These are phyloP conservation scores for Dendrolimus kikuchii DNA, from an alignment of 1,140 invertebrate species.

Conservation along the genomic window DNA sequence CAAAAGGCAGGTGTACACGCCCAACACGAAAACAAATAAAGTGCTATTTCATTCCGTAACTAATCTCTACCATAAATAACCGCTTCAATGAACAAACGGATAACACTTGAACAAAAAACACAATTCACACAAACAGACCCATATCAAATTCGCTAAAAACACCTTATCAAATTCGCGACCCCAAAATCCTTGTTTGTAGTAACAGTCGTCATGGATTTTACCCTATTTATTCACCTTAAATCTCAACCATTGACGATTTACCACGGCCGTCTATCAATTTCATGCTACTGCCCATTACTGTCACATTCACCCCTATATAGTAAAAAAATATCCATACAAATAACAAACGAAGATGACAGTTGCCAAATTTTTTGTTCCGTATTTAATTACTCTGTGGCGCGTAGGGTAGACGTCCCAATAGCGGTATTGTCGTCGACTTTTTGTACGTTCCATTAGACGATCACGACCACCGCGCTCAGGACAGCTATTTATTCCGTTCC, in stretches of 20 bases:
- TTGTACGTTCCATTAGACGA: too few species aligned
- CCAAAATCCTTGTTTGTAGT: conserved; percentile 65
- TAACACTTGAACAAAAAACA: neutral
- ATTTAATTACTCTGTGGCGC: conserved; percentile 29
- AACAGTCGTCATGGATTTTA: conserved; percentile 56
- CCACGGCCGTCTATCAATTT: conserved; percentile 50
- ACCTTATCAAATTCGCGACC: conserved; percentile 33
- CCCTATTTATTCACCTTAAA: conserved; percentile 60
- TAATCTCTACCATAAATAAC: too few species aligned
- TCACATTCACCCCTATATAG: conserved; percentile 24
- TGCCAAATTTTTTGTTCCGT: conserved; percentile 9
- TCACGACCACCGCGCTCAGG: too few species aligned
- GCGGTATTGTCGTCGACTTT: too few species aligned
- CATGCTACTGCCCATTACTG: conserved; percentile 28
- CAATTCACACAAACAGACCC: conserved; percentile 19
- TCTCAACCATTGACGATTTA: conserved; percentile 59
- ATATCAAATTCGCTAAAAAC: conserved; percentile 50
- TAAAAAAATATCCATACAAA: conserved; percentile 13
- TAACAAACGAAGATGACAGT: conserved; percentile 15
- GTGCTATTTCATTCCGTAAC: too few species aligned
- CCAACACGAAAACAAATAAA: too few species aligned
- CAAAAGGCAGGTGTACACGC: too few species aligned
- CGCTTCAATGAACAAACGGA: neutral
- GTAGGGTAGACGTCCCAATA: neutral
- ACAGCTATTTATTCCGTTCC: too few species aligned